Conservation (phyloP, 2,888 invertebrate species). For the Stenodera caucasica region DNA sequence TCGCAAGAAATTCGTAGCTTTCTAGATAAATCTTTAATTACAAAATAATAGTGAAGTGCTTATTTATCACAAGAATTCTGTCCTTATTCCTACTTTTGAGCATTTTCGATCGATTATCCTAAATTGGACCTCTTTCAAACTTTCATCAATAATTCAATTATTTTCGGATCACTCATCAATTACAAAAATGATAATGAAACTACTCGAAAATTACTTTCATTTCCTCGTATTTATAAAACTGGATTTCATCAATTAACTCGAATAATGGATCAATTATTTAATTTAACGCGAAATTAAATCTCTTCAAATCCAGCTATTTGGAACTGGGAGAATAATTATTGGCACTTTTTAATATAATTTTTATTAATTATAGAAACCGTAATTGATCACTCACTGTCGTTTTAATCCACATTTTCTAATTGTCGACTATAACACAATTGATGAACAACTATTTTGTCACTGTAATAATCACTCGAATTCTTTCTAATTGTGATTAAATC, state of each 20-base stretch:
- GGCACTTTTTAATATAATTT: background rate
- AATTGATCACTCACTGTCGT: slow-evolving; percentile 22
- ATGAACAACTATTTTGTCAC: slow-evolving; percentile 30
- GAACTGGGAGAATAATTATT: background rate
- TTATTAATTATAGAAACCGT: background rate
- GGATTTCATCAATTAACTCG: too few species aligned
- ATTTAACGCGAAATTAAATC: background rate
- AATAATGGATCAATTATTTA: too few species aligned
- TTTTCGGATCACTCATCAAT: too few species aligned
- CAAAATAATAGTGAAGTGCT: background rate
- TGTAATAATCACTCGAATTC: background rate
- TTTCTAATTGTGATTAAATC: slow-evolving; percentile 34
- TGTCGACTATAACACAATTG: slow-evolving; percentile 4
- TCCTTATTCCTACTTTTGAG: background rate
- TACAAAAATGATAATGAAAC: too few species aligned
- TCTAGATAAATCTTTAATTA: background rate
- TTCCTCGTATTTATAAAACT: too few species aligned
- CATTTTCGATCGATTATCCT: too few species aligned
- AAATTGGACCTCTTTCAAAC: too few species aligned
- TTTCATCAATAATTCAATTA: too few species aligned
- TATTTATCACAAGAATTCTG: background rate
- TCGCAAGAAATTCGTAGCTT: background rate
- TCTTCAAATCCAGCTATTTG: background rate
- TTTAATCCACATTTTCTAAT: slow-evolving; percentile 26
- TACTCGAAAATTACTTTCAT: too few species aligned